Evolutionary conservation across 2,888 invertebrate genomes (phyloP), one percentile per base, ranked within the genome.

Genomic region (Apantesis nais): DNA sequence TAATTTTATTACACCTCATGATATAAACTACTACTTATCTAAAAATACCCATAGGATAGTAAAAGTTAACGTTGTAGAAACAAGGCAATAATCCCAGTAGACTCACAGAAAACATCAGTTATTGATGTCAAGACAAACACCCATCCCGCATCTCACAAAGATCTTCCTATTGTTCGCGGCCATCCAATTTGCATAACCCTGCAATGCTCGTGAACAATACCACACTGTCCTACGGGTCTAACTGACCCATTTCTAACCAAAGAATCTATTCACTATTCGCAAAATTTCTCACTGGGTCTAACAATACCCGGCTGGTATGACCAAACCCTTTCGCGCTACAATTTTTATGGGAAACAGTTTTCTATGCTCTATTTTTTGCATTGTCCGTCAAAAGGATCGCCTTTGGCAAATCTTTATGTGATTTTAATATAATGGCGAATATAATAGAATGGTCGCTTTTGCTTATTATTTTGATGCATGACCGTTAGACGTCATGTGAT

Each of bases 331-430:
- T 87, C 83, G 88, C 87, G 90, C 76, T 90, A 90, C 88, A 83
- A 90, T 91, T 93, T 92, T 94, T 93, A 93, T 94, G 94, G 93
- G 94, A 94, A 94, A 90, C 86, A 88, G 86, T 86, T 90, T 90
- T 89, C 89, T 90, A 88, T 90, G 93, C 93, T 94, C 94, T 84
- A 93, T 92, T 93, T 94, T 94, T 94, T 93, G 94, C 94, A 93
- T 95, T 94, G 94, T 94, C 94, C 94, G 80, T 90, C 79, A 84
- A 81, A 4, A 87, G 88, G 92, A 89, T 92, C 86, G 93, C 93
- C 92, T 88, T 89, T 89, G 90, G 94, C 93, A 85, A 89, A 88
- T 90, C 87, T 87, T 91, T 91, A 90, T 91, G 80, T 88, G 90
- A 88, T 89, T 91, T 91, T 91, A 91, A 93, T 93, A 89, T 87